Base-by-base conservation (phyloP, 2,113 vertebrate species). In the Catharus fuscescens region DNA sequence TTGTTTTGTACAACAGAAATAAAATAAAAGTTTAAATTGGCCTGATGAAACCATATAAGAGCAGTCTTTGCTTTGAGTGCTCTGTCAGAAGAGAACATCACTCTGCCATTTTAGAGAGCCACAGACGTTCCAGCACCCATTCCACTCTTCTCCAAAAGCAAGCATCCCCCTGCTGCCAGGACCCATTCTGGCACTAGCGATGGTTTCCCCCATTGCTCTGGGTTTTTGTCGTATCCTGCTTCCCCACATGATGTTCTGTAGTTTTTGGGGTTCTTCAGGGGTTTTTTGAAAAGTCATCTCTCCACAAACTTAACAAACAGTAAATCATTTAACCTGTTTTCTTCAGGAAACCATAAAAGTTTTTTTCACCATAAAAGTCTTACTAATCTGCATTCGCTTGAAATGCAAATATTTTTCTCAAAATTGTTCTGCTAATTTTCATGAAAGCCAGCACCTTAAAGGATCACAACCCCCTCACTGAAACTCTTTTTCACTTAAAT, bases 391-490 rank as follows among this genome's bases (percentile, higher is more conserved):
- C 40, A 56, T 56, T 73, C 0, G 0, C 82, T 93, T 90, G 64
- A 94, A 94, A 85, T 92, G 42, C 54, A 92, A 85, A 60, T 79
- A 50, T 44, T 66, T 95, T 91, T 80, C 66, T 60, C 38, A 80
- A 84, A 91, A 94, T 38, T 2, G 5, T 92, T 80, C 88, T 34
- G 72, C 76, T 88, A 62, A 88, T 88, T 88, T 95, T 94, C 64
- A 57, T 48, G 72, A 94, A 86, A 96, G 64, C n/a, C 57, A 88
- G 12, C 17, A 86, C 56, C 28, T 62, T 60, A 76, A 36, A 38
- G 54, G 6, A 83, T 71, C 82, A 86, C 78, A 90, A 76, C 18
- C 10, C 18, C 9, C 29, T 70, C 67, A 82, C 60, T 71, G 90
- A 86, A 86, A 74, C 40, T 67, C 29, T 50, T 40, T 78, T 79